Base-by-base conservation (phyloP, 1,140 invertebrate species). In the Atopsyche davidsoni region DNA sequence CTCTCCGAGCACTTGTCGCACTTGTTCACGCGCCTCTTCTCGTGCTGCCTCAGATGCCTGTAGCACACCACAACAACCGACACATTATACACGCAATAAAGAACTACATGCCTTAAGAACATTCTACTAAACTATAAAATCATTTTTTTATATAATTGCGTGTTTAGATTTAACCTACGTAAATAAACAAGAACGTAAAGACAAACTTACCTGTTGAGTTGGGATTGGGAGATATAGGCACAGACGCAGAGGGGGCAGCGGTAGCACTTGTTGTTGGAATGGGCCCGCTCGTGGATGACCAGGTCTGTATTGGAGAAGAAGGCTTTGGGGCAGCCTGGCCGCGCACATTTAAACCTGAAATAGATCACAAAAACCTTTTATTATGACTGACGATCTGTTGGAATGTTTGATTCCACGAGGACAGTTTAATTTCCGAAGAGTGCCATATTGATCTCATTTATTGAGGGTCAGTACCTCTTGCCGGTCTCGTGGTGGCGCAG, bases 1-100 rank as follows among this genome's bases (percentile, higher is more conserved):
- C 40, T 53, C 18, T 54, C 53, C 10, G 53, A 56, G 35, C 57
- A 59, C 40, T 59, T 59, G 31, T 59, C 57, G 24, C 57, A 59
- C 40, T 59, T 59, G 41, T 56, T 59, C 4, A 51, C 23, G 6
- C 57, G 47, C 9, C 47, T 45, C 38, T 59, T 55, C 39, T 55
- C 44, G 46, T 59, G 57, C 32, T 55, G 53, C 1, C 50, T 40
- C 17, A 59, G 46, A 25, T 59, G 57, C 25, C 57, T 55, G 13
- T 10, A 38, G n/a, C n/a, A n/a, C n/a, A n/a, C n/a, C n/a, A n/a
- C n/a, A n/a, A n/a, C n/a, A n/a, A 41, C 19, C 32, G 4, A 41
- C 4, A 14, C 13, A 36, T 6, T 36, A 6, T 13, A 36, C n/a
- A n/a, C n/a, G n/a, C n/a, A n/a, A n/a, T n/a, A n/a, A n/a, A n/a